Evolutionary conservation across 2,113 vertebrate species (phyloP).

Genomic region (Tetrao urogallus): DNA sequence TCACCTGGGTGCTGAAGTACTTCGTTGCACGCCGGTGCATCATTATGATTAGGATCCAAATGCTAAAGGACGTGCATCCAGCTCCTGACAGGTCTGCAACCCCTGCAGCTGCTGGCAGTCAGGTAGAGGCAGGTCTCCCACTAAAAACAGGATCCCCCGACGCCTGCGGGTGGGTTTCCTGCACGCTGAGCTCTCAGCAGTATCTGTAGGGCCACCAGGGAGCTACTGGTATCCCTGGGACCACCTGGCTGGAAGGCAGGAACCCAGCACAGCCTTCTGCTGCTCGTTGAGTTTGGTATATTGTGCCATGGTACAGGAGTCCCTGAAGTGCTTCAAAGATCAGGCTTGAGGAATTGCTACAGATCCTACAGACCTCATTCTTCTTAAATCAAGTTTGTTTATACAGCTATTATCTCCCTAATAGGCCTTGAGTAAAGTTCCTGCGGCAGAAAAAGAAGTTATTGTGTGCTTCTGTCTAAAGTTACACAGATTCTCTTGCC

Average conservation of each 20-base stretch:
- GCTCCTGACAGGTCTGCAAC: neutral
- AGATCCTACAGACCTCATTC: neutral
- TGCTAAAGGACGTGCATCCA: accelerated
- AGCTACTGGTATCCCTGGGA: no score
- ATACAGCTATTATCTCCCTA: neutral
- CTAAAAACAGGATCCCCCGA: neutral
- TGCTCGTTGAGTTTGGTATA: neutral
- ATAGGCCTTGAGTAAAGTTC: neutral
- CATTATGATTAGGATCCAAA: neutral
- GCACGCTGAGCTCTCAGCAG: neutral
- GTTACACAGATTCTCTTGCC: accelerated
- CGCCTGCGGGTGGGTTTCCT: neutral
- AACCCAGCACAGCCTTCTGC: neutral
- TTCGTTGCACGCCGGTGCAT: neutral
- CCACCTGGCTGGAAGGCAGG: neutral
- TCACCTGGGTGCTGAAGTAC: neutral
- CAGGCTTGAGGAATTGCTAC: neutral
- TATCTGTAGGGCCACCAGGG: neutral
- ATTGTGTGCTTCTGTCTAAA: neutral
- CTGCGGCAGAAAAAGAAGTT: neutral
- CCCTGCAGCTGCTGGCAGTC: neutral
- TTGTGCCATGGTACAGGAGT: neutral
- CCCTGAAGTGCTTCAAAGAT: neutral
- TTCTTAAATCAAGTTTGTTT: neutral
- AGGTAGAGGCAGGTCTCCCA: neutral